Base-by-base conservation (phyloP, 2,113 vertebrate species). In the Mesocricetus auratus region DNA sequence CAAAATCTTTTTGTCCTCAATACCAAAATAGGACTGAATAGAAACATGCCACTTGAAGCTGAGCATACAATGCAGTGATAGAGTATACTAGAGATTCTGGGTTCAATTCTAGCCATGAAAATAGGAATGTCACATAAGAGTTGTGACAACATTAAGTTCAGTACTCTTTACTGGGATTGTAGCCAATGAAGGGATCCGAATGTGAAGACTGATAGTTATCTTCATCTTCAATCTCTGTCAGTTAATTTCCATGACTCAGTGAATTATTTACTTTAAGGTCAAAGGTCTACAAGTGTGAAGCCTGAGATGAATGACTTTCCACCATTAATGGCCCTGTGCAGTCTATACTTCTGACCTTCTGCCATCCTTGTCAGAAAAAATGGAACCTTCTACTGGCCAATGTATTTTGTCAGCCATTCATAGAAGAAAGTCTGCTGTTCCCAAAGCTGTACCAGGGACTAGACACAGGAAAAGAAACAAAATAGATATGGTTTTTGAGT, bases 351-450 rank as follows among this genome's bases (percentile, higher is more conserved):
- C 69, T 68, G 75, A 31, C 13, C 69, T 16, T 91, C 60, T 47
- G 68, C 50, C 86, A 93, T 39, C 94, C 39, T 90, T 86, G 50
- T 85, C 71, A 93, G 47, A 93, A 58, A 58, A 64, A 93, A 92
- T 88, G 33, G 47, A 69, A 53, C 36, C 47, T 83, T 15, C 71
- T 47, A 47, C 0, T 92, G 64, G 64, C 15, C 31, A 66, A 71
- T 24, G 47, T 88, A 50, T 60, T 89, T 15, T 93, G 19, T 94
- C 69, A 90, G 39, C 75, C n/a, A 90, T 47, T 95, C 69, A 90
- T 26, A 19, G 31, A 66, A 88, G 64, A 73, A 91, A 68, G 31
- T 82, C 50, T 87, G 36, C 77, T 47, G 24, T 77, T 56, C 60
- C n/a, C 66, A 21, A 31, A 9, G 39, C 31, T 85, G 42, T 17